Percentiles rank a stretch among this genome's conserved stretches.
Conservation (phyloP, 2,888 invertebrate species). For the Lasioglossum malachurum region DNA sequence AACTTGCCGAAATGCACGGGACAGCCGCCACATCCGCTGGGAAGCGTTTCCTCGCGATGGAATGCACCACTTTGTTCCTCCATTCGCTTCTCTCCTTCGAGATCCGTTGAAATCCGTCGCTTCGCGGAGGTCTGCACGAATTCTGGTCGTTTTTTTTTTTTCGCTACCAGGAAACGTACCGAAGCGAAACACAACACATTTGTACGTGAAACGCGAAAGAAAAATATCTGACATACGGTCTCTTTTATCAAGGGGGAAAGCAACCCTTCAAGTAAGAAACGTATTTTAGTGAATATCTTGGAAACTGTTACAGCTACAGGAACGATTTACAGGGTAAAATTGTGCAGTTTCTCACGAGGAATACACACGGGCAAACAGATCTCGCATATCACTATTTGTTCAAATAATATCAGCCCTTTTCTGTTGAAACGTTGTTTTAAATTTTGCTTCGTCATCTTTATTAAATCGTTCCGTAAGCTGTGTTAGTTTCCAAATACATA, state of each 20-base stretch:
- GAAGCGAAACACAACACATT: not conserved
- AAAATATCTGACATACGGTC: not conserved
- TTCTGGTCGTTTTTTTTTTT: not conserved
- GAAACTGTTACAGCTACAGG: not conserved
- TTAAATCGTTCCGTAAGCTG: too few species aligned
- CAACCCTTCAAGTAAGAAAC: not conserved
- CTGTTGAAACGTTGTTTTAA: too few species aligned
- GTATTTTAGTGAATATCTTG: not conserved
- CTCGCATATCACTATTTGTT: too few species aligned
- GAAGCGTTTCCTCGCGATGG: conserved; percentile 8
- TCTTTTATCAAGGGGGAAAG: not conserved
- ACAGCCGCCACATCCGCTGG: conserved; percentile 13
- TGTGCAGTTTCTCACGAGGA: not conserved
- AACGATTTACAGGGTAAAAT: not conserved
- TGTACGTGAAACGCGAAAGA: not conserved
- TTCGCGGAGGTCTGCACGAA: not conserved
- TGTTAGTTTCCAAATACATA: too few species aligned
- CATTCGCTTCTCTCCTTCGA: not conserved
- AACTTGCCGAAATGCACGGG: conserved; percentile 46
- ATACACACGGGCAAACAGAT: too few species aligned
- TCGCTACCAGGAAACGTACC: not conserved
- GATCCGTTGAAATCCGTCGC: conserved; percentile 1
- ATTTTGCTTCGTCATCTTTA: too few species aligned
- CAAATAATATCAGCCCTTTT: too few species aligned
- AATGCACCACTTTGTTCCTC: not conserved